phyloP scores from a whole-genome alignment of 1,140 invertebrate species.

The Magallana gigas region DNA sequence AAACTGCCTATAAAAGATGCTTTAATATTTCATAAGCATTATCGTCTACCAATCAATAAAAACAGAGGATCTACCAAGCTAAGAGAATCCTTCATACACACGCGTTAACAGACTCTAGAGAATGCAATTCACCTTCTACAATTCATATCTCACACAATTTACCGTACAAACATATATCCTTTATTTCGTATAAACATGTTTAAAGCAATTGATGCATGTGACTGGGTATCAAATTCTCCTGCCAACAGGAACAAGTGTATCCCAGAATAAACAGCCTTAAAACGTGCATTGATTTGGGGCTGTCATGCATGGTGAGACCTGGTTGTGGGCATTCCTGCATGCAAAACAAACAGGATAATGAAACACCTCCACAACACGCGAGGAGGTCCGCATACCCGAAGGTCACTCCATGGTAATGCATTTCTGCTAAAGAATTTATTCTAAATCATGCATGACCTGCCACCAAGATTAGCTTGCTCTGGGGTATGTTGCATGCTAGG shows the following conservation, averaged over 20 bases:
- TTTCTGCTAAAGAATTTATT: constrained; percentile 29
- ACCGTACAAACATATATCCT: too few relatives aligned
- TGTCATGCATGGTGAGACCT: constrained; percentile 19
- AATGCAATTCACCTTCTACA: too few relatives aligned
- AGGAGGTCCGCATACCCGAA: not conserved
- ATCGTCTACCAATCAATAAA: constrained; percentile 6
- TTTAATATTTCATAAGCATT: constrained; percentile 1
- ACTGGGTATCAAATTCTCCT: constrained; percentile 20
- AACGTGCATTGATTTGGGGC: constrained; percentile 25
- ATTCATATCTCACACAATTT: too few relatives aligned
- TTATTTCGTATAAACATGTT: too few relatives aligned
- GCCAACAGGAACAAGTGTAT: not conserved
- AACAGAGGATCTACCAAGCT: too few relatives aligned
- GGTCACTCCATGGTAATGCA: constrained; percentile 12
- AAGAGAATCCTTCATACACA: too few relatives aligned
- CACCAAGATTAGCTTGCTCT: constrained; percentile 15
- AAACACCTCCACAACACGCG: not conserved
- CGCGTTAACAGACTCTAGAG: too few relatives aligned
- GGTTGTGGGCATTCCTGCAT: constrained; percentile 32
- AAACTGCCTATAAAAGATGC: too few relatives aligned
- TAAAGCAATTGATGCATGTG: constrained; percentile 25
- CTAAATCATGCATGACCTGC: constrained; percentile 32
- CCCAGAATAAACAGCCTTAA: not conserved
- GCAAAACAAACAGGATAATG: constrained; percentile 35
- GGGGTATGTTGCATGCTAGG: constrained; percentile 25